Conservation (phyloP, 2,797 vertebrate species). For the Podargus strigoides region DNA sequence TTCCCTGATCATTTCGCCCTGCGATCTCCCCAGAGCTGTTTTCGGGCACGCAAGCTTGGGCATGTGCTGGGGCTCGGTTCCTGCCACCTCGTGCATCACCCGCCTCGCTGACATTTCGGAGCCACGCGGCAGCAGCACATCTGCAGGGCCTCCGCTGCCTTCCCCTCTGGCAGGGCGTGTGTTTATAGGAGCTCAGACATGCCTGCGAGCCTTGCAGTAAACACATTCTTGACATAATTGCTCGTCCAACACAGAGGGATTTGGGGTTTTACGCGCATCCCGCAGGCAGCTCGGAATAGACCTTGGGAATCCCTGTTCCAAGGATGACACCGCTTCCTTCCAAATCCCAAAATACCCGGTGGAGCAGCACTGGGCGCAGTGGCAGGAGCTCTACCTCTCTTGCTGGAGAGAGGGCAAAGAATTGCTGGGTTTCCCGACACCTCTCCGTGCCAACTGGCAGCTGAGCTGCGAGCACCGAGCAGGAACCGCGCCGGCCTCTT, state of each 20-base stretch:
- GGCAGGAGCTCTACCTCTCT: not conserved
- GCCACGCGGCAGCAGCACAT: not conserved
- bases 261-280: not conserved
- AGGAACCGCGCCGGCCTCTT: not conserved
- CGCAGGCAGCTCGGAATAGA: not conserved
- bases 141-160: slow-evolving; percentile 10
- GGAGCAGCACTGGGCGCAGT: rapidly evolving
- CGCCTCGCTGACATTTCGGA: not conserved
- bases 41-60: not conserved
- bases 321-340: not conserved
- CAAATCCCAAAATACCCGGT: not conserved
- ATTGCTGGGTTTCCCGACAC: not conserved
- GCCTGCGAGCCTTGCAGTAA: slow-evolving; percentile 25
- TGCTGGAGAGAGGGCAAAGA: not conserved
- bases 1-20: not conserved
- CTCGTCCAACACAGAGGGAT: not conserved
- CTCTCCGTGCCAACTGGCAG: slow-evolving; percentile 7
- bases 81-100: not conserved
- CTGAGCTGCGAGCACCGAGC: rapidly evolving
- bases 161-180: not conserved
- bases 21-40: rapidly evolving
- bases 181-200: slow-evolving; percentile 37
- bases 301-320: slow-evolving; percentile 20
- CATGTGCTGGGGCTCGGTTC: not conserved
- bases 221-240: slow-evolving; percentile 43